Evolutionary conservation across 2,888 invertebrate species (phyloP).

Genomic region (Amiota minor): DNA sequence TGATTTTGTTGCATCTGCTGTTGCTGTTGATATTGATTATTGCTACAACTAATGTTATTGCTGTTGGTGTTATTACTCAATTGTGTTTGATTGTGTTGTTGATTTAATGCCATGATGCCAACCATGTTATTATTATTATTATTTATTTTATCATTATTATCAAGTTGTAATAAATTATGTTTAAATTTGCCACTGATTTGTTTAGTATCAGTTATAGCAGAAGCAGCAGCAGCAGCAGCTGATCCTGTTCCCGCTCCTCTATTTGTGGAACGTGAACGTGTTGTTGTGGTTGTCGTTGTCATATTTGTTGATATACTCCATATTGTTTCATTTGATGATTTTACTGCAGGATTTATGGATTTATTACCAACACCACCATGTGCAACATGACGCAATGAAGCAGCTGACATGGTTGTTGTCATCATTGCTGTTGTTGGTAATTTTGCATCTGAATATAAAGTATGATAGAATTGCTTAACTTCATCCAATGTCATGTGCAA

Average conservation of each 20-base stretch:
- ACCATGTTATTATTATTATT: constrained; percentile 44
- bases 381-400: constrained; percentile 24
- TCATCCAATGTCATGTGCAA: constrained; percentile 89
- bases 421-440: constrained; percentile 25
- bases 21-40: neutral
- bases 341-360: constrained; percentile 50
- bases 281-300: constrained; percentile 60
- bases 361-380: constrained; percentile 34
- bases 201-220: constrained; percentile 39
- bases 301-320: constrained; percentile 66
- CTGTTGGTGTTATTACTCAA: neutral
- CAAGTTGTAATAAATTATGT: constrained; percentile 36
- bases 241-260: too few species aligned
- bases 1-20: constrained; percentile 32
- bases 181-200: constrained; percentile 4
- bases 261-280: constrained; percentile 58
- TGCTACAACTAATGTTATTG: neutral
- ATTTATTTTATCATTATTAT: constrained; percentile 52
- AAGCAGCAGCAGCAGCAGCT: constrained; percentile 40
- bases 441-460: constrained; percentile 79
- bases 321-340: constrained; percentile 69
- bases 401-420: constrained; percentile 15
- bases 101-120: constrained; percentile 4
- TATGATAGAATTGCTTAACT: constrained; percentile 87
- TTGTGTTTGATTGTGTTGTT: constrained; percentile 17